Evolutionary conservation across 2,113 vertebrate genomes (phyloP).

Genomic region (Argyrosomus japonicus): DNA sequence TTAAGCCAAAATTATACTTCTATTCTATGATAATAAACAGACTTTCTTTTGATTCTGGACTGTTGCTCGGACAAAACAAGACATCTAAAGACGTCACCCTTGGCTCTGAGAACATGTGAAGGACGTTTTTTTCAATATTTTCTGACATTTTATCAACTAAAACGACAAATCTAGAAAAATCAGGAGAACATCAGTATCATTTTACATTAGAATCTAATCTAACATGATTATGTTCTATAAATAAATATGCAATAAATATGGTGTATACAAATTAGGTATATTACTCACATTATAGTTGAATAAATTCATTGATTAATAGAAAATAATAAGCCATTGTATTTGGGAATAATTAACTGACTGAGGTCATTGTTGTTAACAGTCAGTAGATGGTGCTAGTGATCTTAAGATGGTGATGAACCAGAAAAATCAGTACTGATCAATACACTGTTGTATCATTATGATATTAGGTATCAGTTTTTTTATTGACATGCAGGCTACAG

Average conservation of each 20-base stretch:
- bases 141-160: not conserved
- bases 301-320: no score
- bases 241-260: not conserved
- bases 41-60: not conserved
- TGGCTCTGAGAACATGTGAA: not conserved
- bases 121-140: not conserved
- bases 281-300: no score
- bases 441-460: not conserved
- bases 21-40: not conserved
- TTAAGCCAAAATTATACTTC: not conserved
- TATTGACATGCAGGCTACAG: not conserved
- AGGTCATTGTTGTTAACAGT: not conserved
- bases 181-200: no score
- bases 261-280: not conserved
- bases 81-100: not conserved
- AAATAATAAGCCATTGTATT: not conserved
- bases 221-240: not conserved
- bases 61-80: not conserved
- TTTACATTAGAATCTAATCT: not conserved
- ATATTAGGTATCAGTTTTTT: slow-evolving; percentile 4
- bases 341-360: not conserved
- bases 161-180: not conserved
- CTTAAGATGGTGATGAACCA: slow-evolving; percentile 4
- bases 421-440: not conserved
- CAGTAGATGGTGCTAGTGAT: slow-evolving; percentile 70